Base-by-base conservation (phyloP, 2,888 invertebrate species). In the Sthenelais limicola region DNA sequence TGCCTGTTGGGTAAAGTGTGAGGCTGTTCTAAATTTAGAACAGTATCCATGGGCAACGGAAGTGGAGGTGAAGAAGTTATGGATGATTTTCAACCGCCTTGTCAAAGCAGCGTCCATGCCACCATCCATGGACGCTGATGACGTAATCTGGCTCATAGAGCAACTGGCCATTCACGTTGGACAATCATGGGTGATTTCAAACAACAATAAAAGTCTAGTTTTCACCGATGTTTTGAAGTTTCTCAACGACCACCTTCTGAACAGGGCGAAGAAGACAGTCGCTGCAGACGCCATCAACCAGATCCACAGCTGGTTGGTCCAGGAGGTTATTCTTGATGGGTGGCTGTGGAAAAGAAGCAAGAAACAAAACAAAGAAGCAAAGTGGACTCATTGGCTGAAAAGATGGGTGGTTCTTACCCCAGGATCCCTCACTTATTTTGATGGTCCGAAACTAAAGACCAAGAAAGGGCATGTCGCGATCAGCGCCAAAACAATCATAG, bases 361-460 rank as follows among this genome's bases (percentile, higher is more conserved):
- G 30, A 76, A 77, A 24, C 73, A 74, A 26, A 68, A 58, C 24
- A 76, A 77, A 24, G 72, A 74, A 26, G 73, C 76, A 1, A 78
- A 79, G 49, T 79, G 79, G 79, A 74, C 79, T 0, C 68, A 71
- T 26, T 79, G 79, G 79, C 30, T 56, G 28, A 76, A 76, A 38
- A 70, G 76, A 43, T 77, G 77, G 74, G 74, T 76, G 35, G 71
- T 75, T 9, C 62, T 79, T 52, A 73, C 71, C 0, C 77, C 79
- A 26, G 70, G 67, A 0, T 54, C 73, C 12, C 49, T 76, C 21
- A 12, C 32, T 5, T 76, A 73, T 67, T 78, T 68, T 56, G 69
- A 73, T 18, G 73, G 54, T 15, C 56, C 70, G 3, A 54, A 52
- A 24, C 24, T 49, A 26, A 38, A 56, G 35, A 30, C 26, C 28